Percentiles rank a stretch among this genome's conserved stretches.
phyloP scores from a whole-genome alignment of 2,113 vertebrate species.

The Aythya baeri region DNA sequence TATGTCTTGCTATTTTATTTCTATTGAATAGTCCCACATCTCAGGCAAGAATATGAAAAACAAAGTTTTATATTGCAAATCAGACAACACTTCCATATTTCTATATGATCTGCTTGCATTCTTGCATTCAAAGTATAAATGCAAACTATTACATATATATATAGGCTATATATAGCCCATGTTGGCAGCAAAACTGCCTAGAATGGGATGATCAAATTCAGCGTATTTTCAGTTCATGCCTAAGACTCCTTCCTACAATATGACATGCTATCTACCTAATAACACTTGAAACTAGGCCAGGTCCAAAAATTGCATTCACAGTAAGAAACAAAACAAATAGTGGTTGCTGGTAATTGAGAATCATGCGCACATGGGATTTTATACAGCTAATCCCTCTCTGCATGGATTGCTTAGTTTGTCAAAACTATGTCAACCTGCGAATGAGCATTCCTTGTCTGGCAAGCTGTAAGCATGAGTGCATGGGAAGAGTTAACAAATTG shows the following conservation, averaged over 20 bases:
- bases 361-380: background rate
- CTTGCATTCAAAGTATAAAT: background rate
- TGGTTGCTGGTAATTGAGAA: background rate
- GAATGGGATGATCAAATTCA: background rate
- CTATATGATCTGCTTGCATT: background rate
- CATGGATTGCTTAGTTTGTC: background rate
- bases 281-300: background rate
- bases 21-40: background rate
- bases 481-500: background rate
- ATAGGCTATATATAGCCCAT: background rate
- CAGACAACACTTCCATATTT: background rate
- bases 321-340: background rate
- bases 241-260: background rate
- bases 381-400: background rate
- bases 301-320: background rate
- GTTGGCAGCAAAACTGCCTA: background rate
- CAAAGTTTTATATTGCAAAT: background rate
- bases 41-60: background rate
- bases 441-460: background rate
- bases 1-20: background rate
- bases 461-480: background rate
- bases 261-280: background rate
- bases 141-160: background rate
- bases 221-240: background rate
- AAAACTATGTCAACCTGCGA: background rate